Conservation (phyloP, 2,888 invertebrate species). For the Eremobia ochroleuca region DNA sequence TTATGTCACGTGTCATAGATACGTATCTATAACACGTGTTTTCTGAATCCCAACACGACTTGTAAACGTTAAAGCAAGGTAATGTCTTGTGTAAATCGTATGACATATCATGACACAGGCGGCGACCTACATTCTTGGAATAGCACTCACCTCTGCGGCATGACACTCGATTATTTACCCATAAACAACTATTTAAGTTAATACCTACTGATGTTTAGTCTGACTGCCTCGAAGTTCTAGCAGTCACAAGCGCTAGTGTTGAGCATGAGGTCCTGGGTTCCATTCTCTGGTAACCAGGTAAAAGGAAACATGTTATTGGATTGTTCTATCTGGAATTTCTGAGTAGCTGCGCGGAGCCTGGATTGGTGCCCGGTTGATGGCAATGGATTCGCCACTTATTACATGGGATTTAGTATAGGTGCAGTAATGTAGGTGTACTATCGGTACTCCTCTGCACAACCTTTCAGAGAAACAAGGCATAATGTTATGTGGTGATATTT, state of each 20-base stretch:
- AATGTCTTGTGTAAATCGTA: conserved; percentile 3
- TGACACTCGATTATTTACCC: conserved; percentile 26
- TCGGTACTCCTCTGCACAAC: neutral
- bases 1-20: neutral
- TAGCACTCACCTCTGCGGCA: conserved; percentile 9
- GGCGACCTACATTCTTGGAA: conserved; percentile 43
- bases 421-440: too few species aligned
- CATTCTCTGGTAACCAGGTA: neutral
- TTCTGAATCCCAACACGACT: conserved; percentile 4
- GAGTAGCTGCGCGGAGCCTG: neutral
- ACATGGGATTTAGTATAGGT: too few species aligned
- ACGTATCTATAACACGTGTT: neutral
- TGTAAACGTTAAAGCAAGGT: conserved; percentile 7
- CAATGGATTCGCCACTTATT: neutral
- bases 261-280: neutral
- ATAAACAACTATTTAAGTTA: neutral
- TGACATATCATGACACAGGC: conserved; percentile 7
- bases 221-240: neutral
- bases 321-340: neutral
- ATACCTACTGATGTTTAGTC: too few species aligned
- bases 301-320: neutral
- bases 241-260: neutral
- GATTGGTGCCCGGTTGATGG: neutral
- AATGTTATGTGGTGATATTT: neutral
- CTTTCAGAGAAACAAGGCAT: neutral